phyloP scores from a whole-genome alignment of 2,888 invertebrate genomes.

The Sisyra nigra region DNA sequence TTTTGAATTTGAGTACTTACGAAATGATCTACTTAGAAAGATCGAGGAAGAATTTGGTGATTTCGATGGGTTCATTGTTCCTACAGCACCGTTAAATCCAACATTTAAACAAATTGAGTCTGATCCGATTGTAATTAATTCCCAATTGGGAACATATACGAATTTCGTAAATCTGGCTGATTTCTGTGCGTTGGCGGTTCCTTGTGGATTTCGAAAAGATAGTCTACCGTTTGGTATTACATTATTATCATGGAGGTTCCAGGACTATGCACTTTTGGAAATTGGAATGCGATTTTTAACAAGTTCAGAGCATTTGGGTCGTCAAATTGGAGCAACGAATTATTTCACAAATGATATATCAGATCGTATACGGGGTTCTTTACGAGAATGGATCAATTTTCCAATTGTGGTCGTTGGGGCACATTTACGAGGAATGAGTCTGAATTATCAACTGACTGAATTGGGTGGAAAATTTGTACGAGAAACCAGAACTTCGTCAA shows the following conservation, averaged over 20 bases:
- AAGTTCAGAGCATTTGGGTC: not conserved
- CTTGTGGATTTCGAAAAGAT: not conserved
- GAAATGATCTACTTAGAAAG: not conserved
- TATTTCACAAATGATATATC: not conserved
- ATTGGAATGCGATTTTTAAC: not conserved
- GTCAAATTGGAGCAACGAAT: too few species aligned
- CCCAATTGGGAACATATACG: not conserved
- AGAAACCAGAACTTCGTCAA: not conserved
- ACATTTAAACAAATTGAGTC: not conserved
- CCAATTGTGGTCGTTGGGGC: not conserved
- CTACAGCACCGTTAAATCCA: slow-evolving; percentile 3
- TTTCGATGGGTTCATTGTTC: not conserved
- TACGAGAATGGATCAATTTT: too few species aligned
- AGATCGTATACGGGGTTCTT: not conserved
- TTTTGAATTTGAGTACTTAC: not conserved
- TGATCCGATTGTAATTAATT: not conserved
- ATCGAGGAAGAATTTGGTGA: not conserved
- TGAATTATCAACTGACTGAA: not conserved
- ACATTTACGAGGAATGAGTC: slow-evolving; percentile 1
- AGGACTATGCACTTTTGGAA: not conserved
- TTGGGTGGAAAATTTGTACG: not conserved
- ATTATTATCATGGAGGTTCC: not conserved
- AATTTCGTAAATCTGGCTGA: slow-evolving; percentile 3
- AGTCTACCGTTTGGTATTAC: slow-evolving; percentile 4
- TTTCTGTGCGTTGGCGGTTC: not conserved